These are phyloP conservation scores for Colletes gigas DNA, from an alignment of 1,140 invertebrate genomes.

Conservation along the genomic window DNA sequence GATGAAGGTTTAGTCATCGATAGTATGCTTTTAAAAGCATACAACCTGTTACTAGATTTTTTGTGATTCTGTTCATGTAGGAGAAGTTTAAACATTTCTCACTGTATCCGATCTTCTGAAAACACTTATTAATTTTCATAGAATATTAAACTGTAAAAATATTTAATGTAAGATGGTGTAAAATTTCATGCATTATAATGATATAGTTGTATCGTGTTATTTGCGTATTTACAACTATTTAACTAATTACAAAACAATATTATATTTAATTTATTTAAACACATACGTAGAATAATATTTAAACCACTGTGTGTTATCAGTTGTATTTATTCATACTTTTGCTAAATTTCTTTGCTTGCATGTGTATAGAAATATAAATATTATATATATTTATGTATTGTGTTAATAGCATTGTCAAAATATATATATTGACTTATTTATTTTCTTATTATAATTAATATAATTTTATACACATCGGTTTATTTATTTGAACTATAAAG, in stretches of 20 bases:
- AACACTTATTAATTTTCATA: background rate
- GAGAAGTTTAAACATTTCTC: background rate
- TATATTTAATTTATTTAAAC: background rate
- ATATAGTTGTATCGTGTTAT: background rate
- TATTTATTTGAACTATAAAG: no score
- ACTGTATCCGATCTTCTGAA: background rate
- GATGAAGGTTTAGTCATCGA: background rate
- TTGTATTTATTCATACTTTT: background rate
- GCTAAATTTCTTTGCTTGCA: no score
- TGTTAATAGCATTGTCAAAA: no score
- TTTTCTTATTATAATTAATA: background rate
- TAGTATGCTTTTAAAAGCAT: background rate
- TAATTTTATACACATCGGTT: no score
- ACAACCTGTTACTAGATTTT: background rate
- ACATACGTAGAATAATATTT: background rate
- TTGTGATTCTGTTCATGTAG: background rate
- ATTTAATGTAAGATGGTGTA: background rate
- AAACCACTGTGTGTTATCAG: background rate
- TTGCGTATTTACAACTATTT: background rate
- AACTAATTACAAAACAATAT: background rate
- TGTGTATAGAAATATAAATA: no score
- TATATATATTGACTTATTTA: background rate
- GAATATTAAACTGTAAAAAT: background rate
- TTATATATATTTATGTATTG: background rate
- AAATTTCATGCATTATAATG: background rate